Conservation (phyloP, 1,140 invertebrate species). For the Trypoxylus dichotomus region DNA sequence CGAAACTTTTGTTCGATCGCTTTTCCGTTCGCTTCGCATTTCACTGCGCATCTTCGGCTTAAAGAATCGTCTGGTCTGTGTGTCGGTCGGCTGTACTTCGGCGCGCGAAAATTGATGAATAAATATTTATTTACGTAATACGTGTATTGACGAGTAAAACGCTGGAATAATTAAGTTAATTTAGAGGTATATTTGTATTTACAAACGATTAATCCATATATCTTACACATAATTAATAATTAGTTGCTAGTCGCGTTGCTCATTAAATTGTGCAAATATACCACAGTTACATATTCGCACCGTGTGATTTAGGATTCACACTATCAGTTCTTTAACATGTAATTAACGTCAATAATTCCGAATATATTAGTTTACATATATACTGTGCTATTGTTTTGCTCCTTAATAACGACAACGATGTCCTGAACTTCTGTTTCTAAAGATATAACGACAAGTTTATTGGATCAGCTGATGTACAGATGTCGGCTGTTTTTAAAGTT, state of each 20-base stretch:
- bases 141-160: neutral
- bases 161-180: neutral
- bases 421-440: no score
- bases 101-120: neutral
- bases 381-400: no score
- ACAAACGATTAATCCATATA: neutral
- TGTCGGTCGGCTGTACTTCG: neutral
- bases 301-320: neutral
- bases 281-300: neutral
- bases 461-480: no score
- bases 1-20: neutral
- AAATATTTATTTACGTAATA: neutral
- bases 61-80: neutral
- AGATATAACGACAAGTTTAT: no score
- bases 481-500: no score
- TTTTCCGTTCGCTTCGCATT: neutral
- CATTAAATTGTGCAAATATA: slow-evolving; percentile 4
- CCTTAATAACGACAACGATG: no score
- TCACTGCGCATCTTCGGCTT: neutral
- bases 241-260: neutral
- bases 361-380: no score
- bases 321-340: no score
- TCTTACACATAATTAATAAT: neutral
- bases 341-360: no score
- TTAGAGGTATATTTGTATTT: neutral